phyloP scores from a whole-genome alignment of 2,888 invertebrate genomes.

The Dendrolimus pini region DNA sequence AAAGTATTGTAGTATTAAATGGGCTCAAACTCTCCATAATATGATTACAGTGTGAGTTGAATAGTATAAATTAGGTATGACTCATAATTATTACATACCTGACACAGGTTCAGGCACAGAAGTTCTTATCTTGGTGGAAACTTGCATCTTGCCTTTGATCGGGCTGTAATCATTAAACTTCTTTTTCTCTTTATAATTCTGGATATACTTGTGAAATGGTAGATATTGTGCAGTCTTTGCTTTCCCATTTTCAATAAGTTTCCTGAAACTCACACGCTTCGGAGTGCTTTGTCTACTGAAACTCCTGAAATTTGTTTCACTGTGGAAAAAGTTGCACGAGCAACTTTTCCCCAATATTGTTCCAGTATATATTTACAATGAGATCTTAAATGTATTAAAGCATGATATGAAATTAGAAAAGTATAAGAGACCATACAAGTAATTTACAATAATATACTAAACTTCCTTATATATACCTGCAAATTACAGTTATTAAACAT shows the following conservation, averaged over 20 bases:
- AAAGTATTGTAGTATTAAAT: not conserved
- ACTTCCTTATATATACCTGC: no score
- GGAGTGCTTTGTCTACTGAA: slow-evolving; percentile 66
- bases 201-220: slow-evolving; percentile 77
- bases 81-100: slow-evolving; percentile 29
- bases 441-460: no score
- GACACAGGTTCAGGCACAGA: slow-evolving; percentile 49
- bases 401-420: no score
- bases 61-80: slow-evolving; percentile 2
- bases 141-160: slow-evolving; percentile 51
- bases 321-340: not conserved
- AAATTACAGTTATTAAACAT: no score
- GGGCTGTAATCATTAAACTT: slow-evolving; percentile 54
- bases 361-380: not conserved
- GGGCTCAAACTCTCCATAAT: not conserved
- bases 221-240: slow-evolving; percentile 76
- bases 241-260: slow-evolving; percentile 62
- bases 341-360: not conserved
- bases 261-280: slow-evolving; percentile 63
- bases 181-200: slow-evolving; percentile 60
- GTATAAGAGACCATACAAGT: no score
- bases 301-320: slow-evolving; percentile 28
- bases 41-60: not conserved
- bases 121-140: slow-evolving; percentile 48
- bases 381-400: no score